Evolutionary conservation across 2,797 vertebrate genomes (phyloP), one percentile per base, ranked within the genome.

Genomic region (Poliocrania exsul): DNA sequence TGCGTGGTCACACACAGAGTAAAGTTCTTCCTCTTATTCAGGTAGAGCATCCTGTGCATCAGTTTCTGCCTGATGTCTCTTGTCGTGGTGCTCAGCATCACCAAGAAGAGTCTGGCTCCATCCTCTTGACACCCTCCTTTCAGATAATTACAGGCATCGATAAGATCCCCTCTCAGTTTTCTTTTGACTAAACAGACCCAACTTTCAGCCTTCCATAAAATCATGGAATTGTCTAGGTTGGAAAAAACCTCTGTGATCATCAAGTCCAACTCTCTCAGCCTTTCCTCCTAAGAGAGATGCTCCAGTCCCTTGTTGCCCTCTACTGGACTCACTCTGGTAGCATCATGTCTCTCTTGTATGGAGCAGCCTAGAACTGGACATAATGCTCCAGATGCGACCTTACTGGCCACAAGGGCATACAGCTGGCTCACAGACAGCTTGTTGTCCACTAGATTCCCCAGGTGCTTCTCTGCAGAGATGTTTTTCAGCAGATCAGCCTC

Each of bases 41-140:
- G 14, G 29, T 42, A 42, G 60, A 42, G 60, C 9, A 66, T 58
- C 16, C 13, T 46, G 19, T 46, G 16, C 8, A 18, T 58, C 16
- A 0, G 0, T 72, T 66, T 33, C 16, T 72, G 13, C 16, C 11
- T 44, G 46, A 37, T 46, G 31, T 33, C 16, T 57, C 37, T 46
- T 38, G 16, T 46, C 11, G 24, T 38, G 6, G 33, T 58, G 11
- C 46, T 58, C 57, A 25, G 29, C 26, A 26, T 17, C 28, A 24
- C 19, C 0, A 1, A 24, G n/a, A 38, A 29, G 16, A 72, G 6
- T 28, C 58, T 65, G 66, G 50, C 11, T 80, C 7, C 16, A 17
- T 12, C 15, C 29, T 46, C 17, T 29, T 57, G 44, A 44, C 13
- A 6, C 23, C 23, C 56, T 44, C n/a, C 18, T 15, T 24, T 50